Base-by-base conservation (phyloP, 2,797 vertebrate genomes). In the Aeoliscus strigatus region DNA sequence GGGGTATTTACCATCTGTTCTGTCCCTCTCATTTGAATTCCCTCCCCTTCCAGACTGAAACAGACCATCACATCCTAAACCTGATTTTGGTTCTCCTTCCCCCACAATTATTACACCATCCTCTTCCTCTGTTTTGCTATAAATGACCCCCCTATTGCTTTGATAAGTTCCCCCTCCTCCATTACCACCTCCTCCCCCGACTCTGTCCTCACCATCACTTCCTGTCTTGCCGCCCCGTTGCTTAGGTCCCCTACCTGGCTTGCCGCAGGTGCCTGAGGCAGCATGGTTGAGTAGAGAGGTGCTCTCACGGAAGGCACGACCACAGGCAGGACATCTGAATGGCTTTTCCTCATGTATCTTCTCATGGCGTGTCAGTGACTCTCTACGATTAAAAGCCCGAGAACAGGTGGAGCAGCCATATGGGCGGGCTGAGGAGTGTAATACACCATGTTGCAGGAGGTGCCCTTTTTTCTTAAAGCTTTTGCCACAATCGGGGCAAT, bases 401-500 rank as follows among this genome's bases (percentile, higher is more conserved):
- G 92, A 93, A 21, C 94, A 97, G 53, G 91, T 90, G 39, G 87
- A 88, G 71, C 94, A 97, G 66, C 91, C 91, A 26, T 93, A 95
- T 1, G 93, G 94, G 48, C 93, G 82, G 48, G 93, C 91, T 3
- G 92, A 90, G 0, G 91, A 94, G 77, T 96, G 93, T 63, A 94
- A 89, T 37, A 95, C 87, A 73, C 93, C 92, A 71, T 97, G 94
- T 81, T 95, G 94, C 41, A 94, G 90, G 67, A 97, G 88, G 70
- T 95, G 93, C 13, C 93, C 92, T 25, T 94, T 93, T 84, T 97
- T 94, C 80, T 94, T 95, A 86, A 96, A 95, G 60, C 87, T 85
- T 72, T 95, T 97, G 54, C 91, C 92, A 83, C 94, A 96, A 28
- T 95, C 90, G 0, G 91, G 89, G 45, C 94, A 97, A 4, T 91